Evolutionary conservation across 2,113 vertebrate species (phyloP), one percentile per base, ranked within the genome.

Genomic region (human (Homo sapiens)): DNA sequence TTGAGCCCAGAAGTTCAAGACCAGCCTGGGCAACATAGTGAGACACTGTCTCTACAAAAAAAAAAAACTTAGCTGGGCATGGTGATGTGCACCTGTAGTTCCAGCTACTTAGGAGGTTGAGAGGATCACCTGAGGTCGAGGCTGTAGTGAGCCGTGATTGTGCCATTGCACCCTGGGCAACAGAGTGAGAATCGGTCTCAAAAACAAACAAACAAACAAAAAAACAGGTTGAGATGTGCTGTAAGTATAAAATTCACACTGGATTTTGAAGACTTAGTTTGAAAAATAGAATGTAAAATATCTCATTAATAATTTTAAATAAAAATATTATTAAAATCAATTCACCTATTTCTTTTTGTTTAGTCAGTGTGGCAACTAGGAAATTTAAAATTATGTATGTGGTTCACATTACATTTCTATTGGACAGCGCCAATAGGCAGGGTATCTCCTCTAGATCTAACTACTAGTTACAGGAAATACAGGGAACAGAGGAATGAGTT

Each of bases 321-420:
- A 50, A 82, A 95, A 95, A 80, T 80, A 55, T 27, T 55, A 78
- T 59, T 84, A 76, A 73, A 80, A 59, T 70, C 66, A 91, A 45
- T 55, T 68, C 35, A 94, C 68, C 13, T 94, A 12, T 48, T 94
- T 52, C 23, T 92, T 96, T 94, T 83, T 75, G 78, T 9, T 78
- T 55, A 93, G 50, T 93, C 35, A 90, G 83, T 45, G 7, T 23
- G 20, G 40, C 48, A 55, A 43, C 35, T 59, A 93, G 52, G 76
- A 86, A 94, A 94, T 57, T 61, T 81, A 48, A 59, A 78, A 85
- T 35, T 89, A 40, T 8, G 38, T 78, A n/a, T 20, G 0, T 70
- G 43, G 20, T 68, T 79, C 66, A 11, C 13, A 64, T 76, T 75
- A 45, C 59, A 27, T 57, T 94, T 48, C 72, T 80, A 43, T 17